Conservation (phyloP, 2,113 vertebrate species). For the Clarias gariepinus region DNA sequence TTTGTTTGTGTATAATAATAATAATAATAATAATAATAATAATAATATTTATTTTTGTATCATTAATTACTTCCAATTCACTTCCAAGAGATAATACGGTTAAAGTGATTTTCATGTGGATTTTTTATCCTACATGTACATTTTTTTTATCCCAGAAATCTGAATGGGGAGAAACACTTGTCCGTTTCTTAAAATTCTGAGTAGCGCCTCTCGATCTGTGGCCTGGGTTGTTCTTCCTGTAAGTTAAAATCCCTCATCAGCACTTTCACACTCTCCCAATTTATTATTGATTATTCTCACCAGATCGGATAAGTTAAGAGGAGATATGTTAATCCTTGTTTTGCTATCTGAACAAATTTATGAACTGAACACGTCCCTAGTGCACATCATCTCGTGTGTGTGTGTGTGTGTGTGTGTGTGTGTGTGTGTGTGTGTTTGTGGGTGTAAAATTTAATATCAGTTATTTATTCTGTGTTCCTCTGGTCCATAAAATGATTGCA, state of each 20-base stretch:
- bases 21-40: too few relatives aligned
- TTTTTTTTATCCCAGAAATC: background rate
- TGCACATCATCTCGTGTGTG: conserved; percentile 72
- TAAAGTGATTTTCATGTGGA: background rate
- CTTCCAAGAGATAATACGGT: background rate
- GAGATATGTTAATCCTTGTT: conserved; percentile 79
- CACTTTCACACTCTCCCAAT: conserved; percentile 73
- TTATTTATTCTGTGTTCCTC: background rate
- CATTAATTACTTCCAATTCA: background rate
- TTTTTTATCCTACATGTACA: background rate
- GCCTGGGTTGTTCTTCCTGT: conserved; percentile 72
- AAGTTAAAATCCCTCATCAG: conserved; percentile 73
- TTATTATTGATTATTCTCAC: conserved; percentile 83
- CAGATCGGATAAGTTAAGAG: conserved; percentile 79
- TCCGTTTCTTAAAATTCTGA: conserved; percentile 72
- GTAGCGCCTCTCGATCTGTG: conserved; percentile 74
- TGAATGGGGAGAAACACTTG: conserved; percentile 55
- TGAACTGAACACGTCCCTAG: conserved; percentile 74
- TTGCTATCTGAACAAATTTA: conserved; percentile 73
- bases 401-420: conserved; percentile 44
- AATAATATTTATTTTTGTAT: background rate
- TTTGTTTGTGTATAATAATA: too few relatives aligned
- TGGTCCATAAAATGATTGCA: background rate
- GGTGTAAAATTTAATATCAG: conserved; percentile 23
- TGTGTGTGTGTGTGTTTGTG: conserved; percentile 51